A percentile compares a stretch with the other conserved stretches of the same genome.
Evolutionary conservation across 1,140 invertebrate genomes (phyloP).

Genomic region (Pachypeltis micranthus): DNA sequence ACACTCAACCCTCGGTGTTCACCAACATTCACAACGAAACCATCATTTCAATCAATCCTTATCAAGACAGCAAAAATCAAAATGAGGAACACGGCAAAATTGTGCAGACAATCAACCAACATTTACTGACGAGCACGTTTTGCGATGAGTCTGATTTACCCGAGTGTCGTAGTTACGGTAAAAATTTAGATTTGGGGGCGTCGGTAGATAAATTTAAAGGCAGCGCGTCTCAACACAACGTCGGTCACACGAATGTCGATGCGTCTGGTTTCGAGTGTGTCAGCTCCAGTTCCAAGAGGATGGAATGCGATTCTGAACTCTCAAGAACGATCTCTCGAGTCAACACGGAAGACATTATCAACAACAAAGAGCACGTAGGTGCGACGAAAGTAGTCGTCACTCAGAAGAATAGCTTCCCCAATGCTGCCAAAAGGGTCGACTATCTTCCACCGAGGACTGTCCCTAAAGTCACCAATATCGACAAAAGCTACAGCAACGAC

Average conservation of each 20-base stretch:
- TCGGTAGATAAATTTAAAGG: background rate
- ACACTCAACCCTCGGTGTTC: background rate
- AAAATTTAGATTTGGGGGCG: background rate
- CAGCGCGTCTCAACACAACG: background rate
- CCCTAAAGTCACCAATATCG: conserved; percentile 1
- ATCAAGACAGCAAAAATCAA: conserved; percentile 1
- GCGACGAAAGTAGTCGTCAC: background rate
- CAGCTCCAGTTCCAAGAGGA: background rate
- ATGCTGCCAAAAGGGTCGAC: background rate
- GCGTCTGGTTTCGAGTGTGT: background rate
- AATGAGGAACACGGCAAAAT: conserved; percentile 28
- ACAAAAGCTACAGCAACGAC: background rate
- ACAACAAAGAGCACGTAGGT: conserved; percentile 7
- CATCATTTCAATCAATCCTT: background rate
- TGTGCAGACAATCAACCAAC: conserved; percentile 34
- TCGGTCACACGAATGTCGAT: background rate
- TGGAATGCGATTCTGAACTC: conserved; percentile 17
- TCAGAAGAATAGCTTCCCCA: conserved; percentile 8
- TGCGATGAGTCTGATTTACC: conserved; percentile 16
- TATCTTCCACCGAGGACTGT: background rate
- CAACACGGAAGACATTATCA: conserved; percentile 17
- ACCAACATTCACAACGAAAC: background rate
- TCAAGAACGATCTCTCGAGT: conserved; percentile 22
- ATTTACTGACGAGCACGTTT: conserved; percentile 26
- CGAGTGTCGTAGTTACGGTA: conserved; percentile 11